Evolutionary conservation across 1,140 invertebrate species (phyloP).

Genomic region (Brachystomella parvula): DNA sequence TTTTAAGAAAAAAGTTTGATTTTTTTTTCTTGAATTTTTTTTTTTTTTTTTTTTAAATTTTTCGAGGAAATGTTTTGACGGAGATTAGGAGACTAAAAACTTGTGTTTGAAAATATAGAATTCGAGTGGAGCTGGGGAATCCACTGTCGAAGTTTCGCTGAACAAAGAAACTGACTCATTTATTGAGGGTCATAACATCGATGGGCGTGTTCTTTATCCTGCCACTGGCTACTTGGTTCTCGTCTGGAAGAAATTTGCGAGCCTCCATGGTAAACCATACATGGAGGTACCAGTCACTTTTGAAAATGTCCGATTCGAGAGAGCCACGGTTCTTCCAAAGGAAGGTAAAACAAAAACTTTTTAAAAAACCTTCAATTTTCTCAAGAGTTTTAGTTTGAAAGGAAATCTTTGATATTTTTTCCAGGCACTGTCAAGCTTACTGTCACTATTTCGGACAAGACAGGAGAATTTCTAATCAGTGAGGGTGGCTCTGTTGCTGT

Average conservation of each 20-base stretch:
- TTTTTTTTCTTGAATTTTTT: no score
- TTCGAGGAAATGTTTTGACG: no score
- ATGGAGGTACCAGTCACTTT: constrained; percentile 75
- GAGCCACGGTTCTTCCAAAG: constrained; percentile 12
- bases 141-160: constrained; percentile 67
- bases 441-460: constrained; percentile 77
- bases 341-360: neutral
- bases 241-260: constrained; percentile 88
- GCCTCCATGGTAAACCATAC: constrained; percentile 63
- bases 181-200: constrained; percentile 80
- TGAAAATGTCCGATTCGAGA: constrained; percentile 58
- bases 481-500: constrained; percentile 76
- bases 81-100: constrained; percentile 42
- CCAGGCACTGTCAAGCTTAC: constrained; percentile 76
- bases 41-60: no score
- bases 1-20: no score
- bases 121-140: constrained; percentile 53
- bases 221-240: constrained; percentile 89
- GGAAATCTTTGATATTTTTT: constrained; percentile 81
- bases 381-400: constrained; percentile 67
- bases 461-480: constrained; percentile 84
- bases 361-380: neutral
- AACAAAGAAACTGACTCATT: constrained; percentile 66
- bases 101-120: constrained; percentile 57
- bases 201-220: constrained; percentile 90